phyloP scores from a whole-genome alignment of 2,888 invertebrate genomes.

The Leptinotarsa haldemani region DNA sequence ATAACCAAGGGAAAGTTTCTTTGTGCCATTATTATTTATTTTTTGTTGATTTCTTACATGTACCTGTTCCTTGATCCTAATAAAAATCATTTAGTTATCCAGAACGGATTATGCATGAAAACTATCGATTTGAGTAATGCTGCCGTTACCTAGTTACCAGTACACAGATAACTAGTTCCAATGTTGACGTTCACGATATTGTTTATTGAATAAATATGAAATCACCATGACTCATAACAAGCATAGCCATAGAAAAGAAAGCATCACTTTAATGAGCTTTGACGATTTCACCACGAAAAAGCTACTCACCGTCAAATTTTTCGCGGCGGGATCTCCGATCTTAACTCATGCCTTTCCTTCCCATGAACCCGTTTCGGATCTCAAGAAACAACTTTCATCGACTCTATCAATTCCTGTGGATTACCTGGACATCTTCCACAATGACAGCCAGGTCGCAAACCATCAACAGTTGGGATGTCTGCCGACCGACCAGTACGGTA shows the following conservation, averaged over 20 bases:
- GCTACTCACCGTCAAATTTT: conserved; percentile 58
- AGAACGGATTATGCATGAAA: neutral
- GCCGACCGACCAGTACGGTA: conserved; percentile 53
- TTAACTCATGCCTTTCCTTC: conserved; percentile 71
- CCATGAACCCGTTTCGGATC: conserved; percentile 55
- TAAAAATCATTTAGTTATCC: too few species aligned
- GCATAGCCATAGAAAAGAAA: neutral
- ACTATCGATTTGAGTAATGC: neutral
- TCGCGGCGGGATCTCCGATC: conserved; percentile 55
- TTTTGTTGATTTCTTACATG: too few species aligned
- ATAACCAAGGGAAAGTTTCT: too few species aligned
- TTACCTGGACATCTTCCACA: conserved; percentile 68
- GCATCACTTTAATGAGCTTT: conserved; percentile 12
- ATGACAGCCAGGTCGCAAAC: conserved; percentile 61
- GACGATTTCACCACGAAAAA: conserved; percentile 23
- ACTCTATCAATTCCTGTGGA: conserved; percentile 70
- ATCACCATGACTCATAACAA: conserved; percentile 15
- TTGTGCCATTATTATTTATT: too few species aligned
- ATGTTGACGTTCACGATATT: conserved; percentile 6
- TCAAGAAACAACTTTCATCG: conserved; percentile 72
- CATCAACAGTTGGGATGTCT: conserved; percentile 50
- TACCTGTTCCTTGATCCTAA: too few species aligned
- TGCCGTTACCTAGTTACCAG: conserved; percentile 40
- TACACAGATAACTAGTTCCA: conserved; percentile 34
- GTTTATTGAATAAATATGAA: conserved; percentile 14